A percentile compares a stretch with the other conserved stretches of the same genome.
Conservation (phyloP, 2,797 vertebrate species). For the Melanogrammus aeglefinus region DNA sequence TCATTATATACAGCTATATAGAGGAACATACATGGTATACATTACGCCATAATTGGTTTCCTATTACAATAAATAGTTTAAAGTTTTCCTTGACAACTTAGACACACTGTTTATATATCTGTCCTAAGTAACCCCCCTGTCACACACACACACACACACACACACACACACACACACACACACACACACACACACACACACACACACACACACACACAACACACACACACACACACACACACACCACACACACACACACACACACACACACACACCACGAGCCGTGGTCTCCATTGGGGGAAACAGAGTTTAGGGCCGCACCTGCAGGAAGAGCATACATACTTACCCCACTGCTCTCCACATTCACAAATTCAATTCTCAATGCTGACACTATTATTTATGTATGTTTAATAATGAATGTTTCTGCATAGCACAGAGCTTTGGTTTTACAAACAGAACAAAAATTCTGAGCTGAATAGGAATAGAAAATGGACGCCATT, state of each 20-base stretch:
- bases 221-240: neutral
- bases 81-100: conserved; percentile 11
- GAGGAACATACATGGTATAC: neutral
- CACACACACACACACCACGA: neutral
- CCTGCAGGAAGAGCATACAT: neutral
- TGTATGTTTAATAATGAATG: too few relatives aligned
- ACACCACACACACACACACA: neutral
- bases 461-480: too few relatives aligned
- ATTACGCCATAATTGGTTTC: neutral
- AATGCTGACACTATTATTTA: too few relatives aligned
- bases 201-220: neutral
- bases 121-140: neutral
- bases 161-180: neutral
- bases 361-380: too few relatives aligned
- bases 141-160: neutral
- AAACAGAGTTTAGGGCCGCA: conserved; percentile 41
- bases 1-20: neutral
- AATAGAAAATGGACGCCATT: too few relatives aligned
- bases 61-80: conserved; percentile 4
- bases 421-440: too few relatives aligned
- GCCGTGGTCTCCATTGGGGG: neutral
- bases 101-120: neutral
- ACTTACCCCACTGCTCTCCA: neutral
- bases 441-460: too few relatives aligned
- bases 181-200: neutral